A percentile compares a stretch with the other conserved stretches of the same genome.
phyloP scores from a whole-genome alignment of 2,797 vertebrate species.

The Sparidentex hasta region DNA sequence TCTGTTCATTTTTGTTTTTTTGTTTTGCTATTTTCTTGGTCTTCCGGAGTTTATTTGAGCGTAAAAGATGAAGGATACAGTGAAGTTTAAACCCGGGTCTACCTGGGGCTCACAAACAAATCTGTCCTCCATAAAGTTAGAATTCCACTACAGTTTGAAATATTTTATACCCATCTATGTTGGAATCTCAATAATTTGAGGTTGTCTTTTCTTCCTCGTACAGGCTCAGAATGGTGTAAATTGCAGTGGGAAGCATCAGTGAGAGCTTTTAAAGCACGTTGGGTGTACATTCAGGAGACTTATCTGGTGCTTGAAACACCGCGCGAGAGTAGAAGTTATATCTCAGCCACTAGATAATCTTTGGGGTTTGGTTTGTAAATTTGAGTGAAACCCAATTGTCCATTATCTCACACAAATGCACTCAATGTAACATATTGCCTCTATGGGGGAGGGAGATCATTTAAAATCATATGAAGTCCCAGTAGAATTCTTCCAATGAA shows the following conservation, averaged over 20 bases:
- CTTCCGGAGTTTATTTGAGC: conserved; percentile 31
- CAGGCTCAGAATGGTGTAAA: background rate
- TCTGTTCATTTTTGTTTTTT: conserved; percentile 1
- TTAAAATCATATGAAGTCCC: background rate
- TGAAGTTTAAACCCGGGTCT: background rate
- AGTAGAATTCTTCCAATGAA: background rate
- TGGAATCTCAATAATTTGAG: background rate
- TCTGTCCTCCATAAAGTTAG: background rate
- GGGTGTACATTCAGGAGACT: conserved; percentile 7
- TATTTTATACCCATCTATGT: background rate
- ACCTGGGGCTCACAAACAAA: background rate
- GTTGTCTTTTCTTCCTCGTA: background rate
- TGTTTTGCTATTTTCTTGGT: conserved; percentile 26
- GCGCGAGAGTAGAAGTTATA: background rate
- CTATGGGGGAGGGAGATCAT: background rate
- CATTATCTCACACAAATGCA: background rate
- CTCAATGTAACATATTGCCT: background rate
- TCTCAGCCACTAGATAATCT: conserved; percentile 9
- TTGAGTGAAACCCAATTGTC: conserved; percentile 5
- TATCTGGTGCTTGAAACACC: conserved; percentile 5
- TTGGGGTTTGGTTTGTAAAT: conserved; percentile 9
- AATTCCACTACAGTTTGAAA: background rate
- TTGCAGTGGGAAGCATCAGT: background rate
- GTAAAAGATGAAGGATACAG: conserved; percentile 31
- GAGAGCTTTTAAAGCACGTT: conserved; percentile 4